Evolutionary conservation across 2,113 vertebrate genomes (phyloP).

Genomic region (Vimba vimba): DNA sequence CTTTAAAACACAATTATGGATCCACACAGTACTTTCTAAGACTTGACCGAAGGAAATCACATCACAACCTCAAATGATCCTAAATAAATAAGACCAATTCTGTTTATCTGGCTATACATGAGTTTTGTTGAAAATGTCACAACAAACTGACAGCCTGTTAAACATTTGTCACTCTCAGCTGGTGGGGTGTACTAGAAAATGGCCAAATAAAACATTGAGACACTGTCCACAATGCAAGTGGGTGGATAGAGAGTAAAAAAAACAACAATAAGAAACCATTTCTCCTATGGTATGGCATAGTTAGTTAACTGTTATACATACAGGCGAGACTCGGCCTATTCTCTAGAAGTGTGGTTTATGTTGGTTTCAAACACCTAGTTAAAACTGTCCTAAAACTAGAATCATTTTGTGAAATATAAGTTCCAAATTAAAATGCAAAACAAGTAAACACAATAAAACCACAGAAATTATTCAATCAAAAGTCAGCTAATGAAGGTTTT

Average conservation of each 20-base stretch:
- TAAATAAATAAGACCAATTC: neutral
- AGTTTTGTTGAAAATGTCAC: conserved; percentile 26
- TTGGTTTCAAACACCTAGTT: neutral
- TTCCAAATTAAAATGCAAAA: neutral
- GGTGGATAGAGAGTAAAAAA: neutral
- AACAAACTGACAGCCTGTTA: conserved; percentile 11
- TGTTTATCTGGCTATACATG: too few species aligned
- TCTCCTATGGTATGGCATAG: neutral
- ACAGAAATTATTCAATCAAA: neutral
- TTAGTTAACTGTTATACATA: neutral
- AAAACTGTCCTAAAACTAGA: neutral
- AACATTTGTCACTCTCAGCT: neutral
- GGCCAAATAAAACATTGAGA: neutral
- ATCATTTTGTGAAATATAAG: neutral
- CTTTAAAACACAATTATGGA: neutral
- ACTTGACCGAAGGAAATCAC: neutral
- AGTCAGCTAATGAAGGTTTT: neutral
- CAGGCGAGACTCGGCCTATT: neutral
- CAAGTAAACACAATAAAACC: neutral
- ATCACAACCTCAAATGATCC: neutral
- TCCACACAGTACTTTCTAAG: neutral
- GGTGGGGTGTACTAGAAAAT: neutral
- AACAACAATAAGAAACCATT: neutral
- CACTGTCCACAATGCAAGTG: neutral
- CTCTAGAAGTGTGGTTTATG: too few species aligned